Evolutionary conservation across 2,888 invertebrate species (phyloP).

Genomic region (Lochmaea capreae): DNA sequence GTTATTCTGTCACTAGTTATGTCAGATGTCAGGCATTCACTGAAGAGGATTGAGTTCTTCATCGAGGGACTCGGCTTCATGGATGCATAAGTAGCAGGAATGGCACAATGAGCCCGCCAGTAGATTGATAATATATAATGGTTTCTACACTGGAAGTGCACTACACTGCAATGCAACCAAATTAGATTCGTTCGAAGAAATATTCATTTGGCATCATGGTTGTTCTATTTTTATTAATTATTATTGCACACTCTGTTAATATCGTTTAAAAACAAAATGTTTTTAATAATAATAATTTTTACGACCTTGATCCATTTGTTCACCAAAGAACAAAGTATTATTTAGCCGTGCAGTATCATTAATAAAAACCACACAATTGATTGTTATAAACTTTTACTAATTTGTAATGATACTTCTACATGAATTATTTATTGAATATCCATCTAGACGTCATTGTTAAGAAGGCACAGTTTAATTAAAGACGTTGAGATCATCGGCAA

Average conservation of each 20-base stretch:
- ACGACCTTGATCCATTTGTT: slow-evolving; percentile 8
- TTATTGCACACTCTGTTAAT: not conserved
- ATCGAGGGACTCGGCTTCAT: too few relatives aligned
- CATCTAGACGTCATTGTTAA: not conserved
- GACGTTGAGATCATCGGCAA: not conserved
- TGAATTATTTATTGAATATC: not conserved
- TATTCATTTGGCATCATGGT: too few relatives aligned
- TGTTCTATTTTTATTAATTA: not conserved
- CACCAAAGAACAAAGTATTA: not conserved
- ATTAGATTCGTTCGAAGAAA: not conserved
- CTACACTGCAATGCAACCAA: not conserved
- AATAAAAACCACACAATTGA: not conserved
- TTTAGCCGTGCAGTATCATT: not conserved
- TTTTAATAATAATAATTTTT: too few relatives aligned
- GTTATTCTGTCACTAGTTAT: too few relatives aligned
- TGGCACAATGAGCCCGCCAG: too few relatives aligned
- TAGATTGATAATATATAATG: too few relatives aligned
- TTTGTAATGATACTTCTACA: not conserved
- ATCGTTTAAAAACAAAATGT: too few relatives aligned
- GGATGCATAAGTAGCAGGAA: too few relatives aligned
- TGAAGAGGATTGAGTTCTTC: too few relatives aligned
- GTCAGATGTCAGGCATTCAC: too few relatives aligned
- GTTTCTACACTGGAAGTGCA: too few relatives aligned
- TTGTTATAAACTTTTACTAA: not conserved
- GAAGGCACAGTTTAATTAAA: not conserved